Evolutionary conservation across 2,888 invertebrate species (phyloP), one percentile per base, ranked within the genome.

Genomic region (Zelleria hepariella): DNA sequence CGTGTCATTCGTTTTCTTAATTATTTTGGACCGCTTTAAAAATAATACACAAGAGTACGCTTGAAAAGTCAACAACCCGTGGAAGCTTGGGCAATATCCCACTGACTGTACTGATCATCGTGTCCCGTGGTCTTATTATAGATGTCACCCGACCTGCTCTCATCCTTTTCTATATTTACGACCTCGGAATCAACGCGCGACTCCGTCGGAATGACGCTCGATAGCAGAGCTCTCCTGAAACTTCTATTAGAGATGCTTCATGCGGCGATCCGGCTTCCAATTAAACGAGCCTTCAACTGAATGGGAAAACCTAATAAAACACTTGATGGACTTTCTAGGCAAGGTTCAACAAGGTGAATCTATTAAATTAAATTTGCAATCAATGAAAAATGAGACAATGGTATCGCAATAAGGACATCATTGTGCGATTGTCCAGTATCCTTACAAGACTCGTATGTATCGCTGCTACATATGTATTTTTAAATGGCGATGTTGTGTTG

Each of bases 121-220:
- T 84, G 82, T 83, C 83, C 72, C 82, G 84, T 80, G 82, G 72
- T 82, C 87, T 88, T 87, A 87, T 86, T 86, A 84, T 88, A 88
- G 88, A 84, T 85, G 88, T 86, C 87, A 87, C 77, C 80, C 83
- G 86, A 86, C 84, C 87, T 82, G 84, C 84, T 80, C 78, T 80
- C 81, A 86, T 87, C 84, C 82, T 80, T 80, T 78, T 85, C 85
- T 88, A 86, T 82, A 87, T 87, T 81, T 87, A 87, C 77, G 68
- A 70, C 77, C 75, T 68, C 73, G 74, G 60, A 53, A 27, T 18
- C 55, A 15, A 42, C 32, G 32, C 32, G 32, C 32, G 32, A 42
- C 32, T 42, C 32, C 15, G 15, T 42, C 15, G 32, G 32, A 42
- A 42, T 42, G 32, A 42, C 10, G 32, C 32, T 42, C 32, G 32